Percentiles rank a stretch among this genome's conserved stretches.
Conservation (phyloP, 2,797 vertebrate genomes). For the Phylloscopus collybita region DNA sequence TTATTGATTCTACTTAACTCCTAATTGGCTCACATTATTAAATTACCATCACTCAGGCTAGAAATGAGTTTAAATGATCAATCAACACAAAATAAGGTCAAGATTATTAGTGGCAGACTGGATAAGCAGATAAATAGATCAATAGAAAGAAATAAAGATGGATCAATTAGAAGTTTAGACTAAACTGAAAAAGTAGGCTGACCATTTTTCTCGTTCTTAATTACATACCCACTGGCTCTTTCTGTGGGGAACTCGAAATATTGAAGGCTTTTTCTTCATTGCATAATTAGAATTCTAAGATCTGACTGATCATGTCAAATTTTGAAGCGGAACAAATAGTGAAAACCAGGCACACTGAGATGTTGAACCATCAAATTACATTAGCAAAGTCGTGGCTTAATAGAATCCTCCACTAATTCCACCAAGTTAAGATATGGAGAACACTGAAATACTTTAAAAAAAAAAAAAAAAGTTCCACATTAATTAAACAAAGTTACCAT, state of each 20-base stretch:
- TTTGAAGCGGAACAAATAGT: slow-evolving; percentile 73
- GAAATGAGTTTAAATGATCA: slow-evolving; percentile 70
- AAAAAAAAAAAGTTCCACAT: not conserved
- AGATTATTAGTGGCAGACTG: slow-evolving; percentile 71
- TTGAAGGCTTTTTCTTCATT: slow-evolving; percentile 56
- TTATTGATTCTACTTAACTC: slow-evolving; percentile 65
- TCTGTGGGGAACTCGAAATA: slow-evolving; percentile 64
- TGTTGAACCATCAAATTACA: slow-evolving; percentile 66
- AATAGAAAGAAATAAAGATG: slow-evolving; percentile 63
- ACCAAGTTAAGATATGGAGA: not conserved
- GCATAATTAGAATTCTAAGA: slow-evolving; percentile 70
- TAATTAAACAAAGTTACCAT: not conserved
- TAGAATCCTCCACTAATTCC: slow-evolving; percentile 18
- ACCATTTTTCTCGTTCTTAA: slow-evolving; percentile 57
- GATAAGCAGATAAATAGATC: slow-evolving; percentile 72
- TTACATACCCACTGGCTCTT: slow-evolving; percentile 66
- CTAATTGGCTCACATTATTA: slow-evolving; percentile 64
- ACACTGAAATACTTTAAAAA: not conserved
- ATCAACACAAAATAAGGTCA: slow-evolving; percentile 72
- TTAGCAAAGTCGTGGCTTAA: slow-evolving; percentile 56
- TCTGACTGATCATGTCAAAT: slow-evolving; percentile 69
- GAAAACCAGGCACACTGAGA: slow-evolving; percentile 62
- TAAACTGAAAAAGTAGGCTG: slow-evolving; percentile 53
- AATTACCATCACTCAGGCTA: slow-evolving; percentile 60
- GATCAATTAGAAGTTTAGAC: slow-evolving; percentile 48